A percentile compares a stretch with the other conserved stretches of the same genome.
Evolutionary conservation across 1,140 invertebrate genomes (phyloP).

Genomic region (Anastrepha ludens): DNA sequence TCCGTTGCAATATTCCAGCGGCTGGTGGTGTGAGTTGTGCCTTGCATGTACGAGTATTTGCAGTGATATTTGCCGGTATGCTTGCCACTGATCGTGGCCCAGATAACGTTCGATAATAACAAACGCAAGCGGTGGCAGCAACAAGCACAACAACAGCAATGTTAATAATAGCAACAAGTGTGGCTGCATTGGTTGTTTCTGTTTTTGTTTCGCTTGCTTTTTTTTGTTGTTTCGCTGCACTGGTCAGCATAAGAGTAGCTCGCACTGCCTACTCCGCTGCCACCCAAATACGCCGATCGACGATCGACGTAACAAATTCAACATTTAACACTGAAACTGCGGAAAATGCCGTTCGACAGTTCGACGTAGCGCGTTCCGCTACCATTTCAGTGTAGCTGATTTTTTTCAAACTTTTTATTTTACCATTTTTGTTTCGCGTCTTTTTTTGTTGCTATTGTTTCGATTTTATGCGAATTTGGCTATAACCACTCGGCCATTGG

Average conservation of each 20-base stretch:
- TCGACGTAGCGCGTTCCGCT: conserved; percentile 38
- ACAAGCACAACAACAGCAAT: conserved; percentile 28
- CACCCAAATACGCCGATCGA: conserved; percentile 44
- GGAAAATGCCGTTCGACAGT: conserved; percentile 49
- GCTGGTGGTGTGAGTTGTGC: background rate
- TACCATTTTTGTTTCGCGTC: background rate
- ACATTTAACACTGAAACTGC: conserved; percentile 31
- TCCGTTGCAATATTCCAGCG: background rate
- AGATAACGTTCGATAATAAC: conserved; percentile 23
- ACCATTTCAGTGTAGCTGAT: background rate
- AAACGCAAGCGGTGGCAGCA: conserved; percentile 14
- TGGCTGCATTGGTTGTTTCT: background rate
- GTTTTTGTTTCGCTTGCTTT: conserved; percentile 4
- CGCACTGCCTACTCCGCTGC: background rate
- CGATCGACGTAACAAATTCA: conserved; percentile 12
- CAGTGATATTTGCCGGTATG: background rate
- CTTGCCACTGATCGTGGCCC: conserved; percentile 54
- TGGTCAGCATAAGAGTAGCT: background rate
- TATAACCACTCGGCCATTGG: conserved; percentile 35
- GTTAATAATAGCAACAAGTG: background rate
- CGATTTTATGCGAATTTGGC: conserved; percentile 43
- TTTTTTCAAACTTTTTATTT: background rate
- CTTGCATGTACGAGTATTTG: background rate
- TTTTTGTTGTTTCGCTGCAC: background rate
- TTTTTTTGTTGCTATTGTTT: background rate